These are phyloP conservation scores for Ochropleura leucogaster DNA, from an alignment of 2,888 invertebrate genomes.

Conservation along the genomic window DNA sequence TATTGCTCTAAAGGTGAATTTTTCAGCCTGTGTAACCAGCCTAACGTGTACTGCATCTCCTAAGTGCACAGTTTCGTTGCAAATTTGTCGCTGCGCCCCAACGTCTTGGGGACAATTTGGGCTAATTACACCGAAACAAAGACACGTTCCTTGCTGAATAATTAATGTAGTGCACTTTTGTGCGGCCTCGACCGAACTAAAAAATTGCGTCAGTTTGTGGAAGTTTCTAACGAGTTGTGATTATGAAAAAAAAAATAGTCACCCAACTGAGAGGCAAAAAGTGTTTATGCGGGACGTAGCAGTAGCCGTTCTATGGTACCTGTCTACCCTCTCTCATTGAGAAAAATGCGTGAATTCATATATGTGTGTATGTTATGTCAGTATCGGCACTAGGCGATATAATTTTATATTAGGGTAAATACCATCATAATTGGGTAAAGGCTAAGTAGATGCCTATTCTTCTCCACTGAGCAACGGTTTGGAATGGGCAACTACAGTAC, in stretches of 20 bases:
- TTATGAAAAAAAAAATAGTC: not conserved
- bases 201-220: conserved; percentile 8
- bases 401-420: no score
- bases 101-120: conserved; percentile 64
- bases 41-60: conserved; percentile 53
- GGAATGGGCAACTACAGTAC: no score
- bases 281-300: not conserved
- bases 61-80: conserved; percentile 66
- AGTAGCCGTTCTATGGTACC: no score
- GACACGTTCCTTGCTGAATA: conserved; percentile 62
- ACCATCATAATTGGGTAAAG: no score
- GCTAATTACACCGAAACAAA: conserved; percentile 69
- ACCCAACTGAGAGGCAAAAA: not conserved
- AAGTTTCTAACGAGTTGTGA: not conserved
- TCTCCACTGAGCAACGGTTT: no score
- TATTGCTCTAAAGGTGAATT: not conserved
- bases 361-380: not conserved
- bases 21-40: conserved; percentile 43
- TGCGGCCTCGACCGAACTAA: conserved; percentile 25
- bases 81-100: conserved; percentile 63
- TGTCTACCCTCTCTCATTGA: not conserved
- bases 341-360: no score
- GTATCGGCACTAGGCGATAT: not conserved
- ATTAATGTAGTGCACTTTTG: conserved; percentile 61
- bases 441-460: no score